Base-by-base conservation (phyloP, 2,797 vertebrate genomes). In the Austrolebias charrua region DNA sequence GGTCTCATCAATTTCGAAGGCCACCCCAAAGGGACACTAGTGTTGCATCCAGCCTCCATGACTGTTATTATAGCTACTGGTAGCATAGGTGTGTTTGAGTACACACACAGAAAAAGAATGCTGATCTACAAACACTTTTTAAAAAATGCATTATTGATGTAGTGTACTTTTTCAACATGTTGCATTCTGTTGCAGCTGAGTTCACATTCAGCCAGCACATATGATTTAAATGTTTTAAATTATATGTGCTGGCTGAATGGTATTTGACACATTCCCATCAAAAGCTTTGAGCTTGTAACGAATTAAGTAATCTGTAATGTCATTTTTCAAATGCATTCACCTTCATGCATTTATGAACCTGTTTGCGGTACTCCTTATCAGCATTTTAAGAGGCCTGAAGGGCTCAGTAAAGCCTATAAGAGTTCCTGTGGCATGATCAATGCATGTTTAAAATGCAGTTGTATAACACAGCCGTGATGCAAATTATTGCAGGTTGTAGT, bases 1-100 rank as follows among this genome's bases (percentile, higher is more conserved):
- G 59, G 49, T 59, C 31, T 56, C 50, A 66, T 71, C 63, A 54
- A 61, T 52, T 53, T 47, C 33, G 31, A 13, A 56, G 24, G 45
- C 16, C 53, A 29, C 56, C 65, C 46, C 43, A 71, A 49, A 47
- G 24, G 52, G 33, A 19, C 29, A 14, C 6, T 15, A n/a, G 1
- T 2, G 6, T 28, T 38, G 33, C 16, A 46, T 8, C 15, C 12
- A 44, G 42, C 40, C 24, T n/a, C 24, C 5, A 33, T 31, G 38
- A 24, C 33, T 44, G 54, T 46, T 40, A 47, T 13, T 38, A 54
- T 20, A 54, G 49, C 12, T 24, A 55, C 55, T 15, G 44, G 50
- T 48, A 33, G 54, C 43, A 42, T 52, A 28, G 53, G 43, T 60
- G 20, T 31, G 47, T 49, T 33, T 64, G 13, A 58, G 38, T 50